Percentiles rank a stretch among this genome's conserved stretches.
phyloP scores from a whole-genome alignment of 2,113 vertebrate genomes.

The Pontoporia blainvillei region DNA sequence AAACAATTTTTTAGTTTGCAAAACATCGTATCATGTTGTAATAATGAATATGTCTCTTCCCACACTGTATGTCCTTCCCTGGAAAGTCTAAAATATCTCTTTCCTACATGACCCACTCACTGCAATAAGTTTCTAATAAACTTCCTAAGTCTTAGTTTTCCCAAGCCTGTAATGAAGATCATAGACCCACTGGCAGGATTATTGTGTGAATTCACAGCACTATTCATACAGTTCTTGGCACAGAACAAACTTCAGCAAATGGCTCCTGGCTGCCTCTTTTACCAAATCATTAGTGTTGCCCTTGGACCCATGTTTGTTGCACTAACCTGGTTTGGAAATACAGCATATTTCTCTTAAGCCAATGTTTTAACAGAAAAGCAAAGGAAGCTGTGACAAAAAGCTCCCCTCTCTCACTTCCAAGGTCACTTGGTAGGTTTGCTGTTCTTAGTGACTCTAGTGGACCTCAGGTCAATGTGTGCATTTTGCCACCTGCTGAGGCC shows the following conservation, averaged over 20 bases:
- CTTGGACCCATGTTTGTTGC: neutral
- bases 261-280: constrained; percentile 1
- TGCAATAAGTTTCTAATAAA: neutral
- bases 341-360: neutral
- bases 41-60: neutral
- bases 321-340: constrained; percentile 1
- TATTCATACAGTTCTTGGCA: neutral
- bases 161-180: neutral
- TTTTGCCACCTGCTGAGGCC: neutral
- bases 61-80: neutral
- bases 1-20: neutral
- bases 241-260: neutral
- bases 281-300: neutral
- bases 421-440: neutral
- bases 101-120: neutral
- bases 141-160: neutral
- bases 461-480: neutral
- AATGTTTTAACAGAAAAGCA: constrained; percentile 19
- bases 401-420: neutral
- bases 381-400: neutral
- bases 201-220: neutral
- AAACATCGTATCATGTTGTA: neutral
- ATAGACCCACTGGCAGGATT: neutral
- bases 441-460: neutral
- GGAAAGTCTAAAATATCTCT: neutral